Base-by-base conservation (phyloP, 2,113 vertebrate species). In the Orycteropus afer region DNA sequence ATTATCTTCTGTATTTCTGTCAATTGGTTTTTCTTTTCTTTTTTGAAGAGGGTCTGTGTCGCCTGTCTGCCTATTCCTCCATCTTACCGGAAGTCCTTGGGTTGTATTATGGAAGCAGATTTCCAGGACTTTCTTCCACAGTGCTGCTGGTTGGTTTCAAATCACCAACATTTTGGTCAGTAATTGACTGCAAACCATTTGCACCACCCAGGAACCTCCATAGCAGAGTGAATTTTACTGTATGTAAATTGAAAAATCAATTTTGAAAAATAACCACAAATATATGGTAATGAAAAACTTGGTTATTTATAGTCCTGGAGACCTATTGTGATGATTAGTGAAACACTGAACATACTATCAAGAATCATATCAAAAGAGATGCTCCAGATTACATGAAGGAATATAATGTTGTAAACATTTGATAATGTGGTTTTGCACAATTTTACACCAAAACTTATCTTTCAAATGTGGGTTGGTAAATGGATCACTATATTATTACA, bases 341-440 rank as follows among this genome's bases (percentile, higher is more conserved):
- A 94, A 93, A 85, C 15, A 80, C 2, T 67, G n/a, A 91, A 49
- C 77, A 81, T 42, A 81, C 71, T 76, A 53, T 85, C n/a, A 91
- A 80, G 42, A 91, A 85, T 67, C 11, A 59, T 42, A 11, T 10
- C 34, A 84, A 61, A 17, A 55, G 4, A 53, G 49, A 77, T 71
- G 47, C 34, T 74, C 13, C 55, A 84, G 86, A 59, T 8, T n/a
- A 76, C 49, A 23, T 77, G 61, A 91, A 82, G 34, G 86, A 37
- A 53, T 51, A 37, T 37, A 14, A 45, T 93, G 51, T 73, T 61
- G n/a, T 63, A 63, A 89, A 91, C 42, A 57, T 73, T 80, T 74
- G 55, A 22, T 40, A 86, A 73, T 73, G 53, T 53, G 42, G 37
- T 86, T 92, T 93, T 89, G 37, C 23, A 79, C 29, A 65, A 76